Conservation (phyloP, 2,797 vertebrate genomes). For the Phaenicophaeus curvirostris region DNA sequence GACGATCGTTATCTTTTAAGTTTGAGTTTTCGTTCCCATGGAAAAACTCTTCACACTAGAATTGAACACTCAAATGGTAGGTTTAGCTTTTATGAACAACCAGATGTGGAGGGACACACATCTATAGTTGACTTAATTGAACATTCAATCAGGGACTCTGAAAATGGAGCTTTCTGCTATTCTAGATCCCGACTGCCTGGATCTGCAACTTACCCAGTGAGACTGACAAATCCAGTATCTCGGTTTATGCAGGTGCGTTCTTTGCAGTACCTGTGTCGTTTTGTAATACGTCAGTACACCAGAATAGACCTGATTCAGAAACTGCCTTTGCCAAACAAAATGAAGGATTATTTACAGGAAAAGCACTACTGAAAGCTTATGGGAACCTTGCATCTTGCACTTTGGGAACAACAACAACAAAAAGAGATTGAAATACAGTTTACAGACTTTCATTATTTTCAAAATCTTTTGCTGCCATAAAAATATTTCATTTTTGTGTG, state of each 20-base stretch:
- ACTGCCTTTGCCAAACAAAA: slow-evolving; percentile 99
- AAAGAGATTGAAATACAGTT: slow-evolving; percentile 88
- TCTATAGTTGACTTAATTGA: slow-evolving; percentile 98
- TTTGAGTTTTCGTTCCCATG: slow-evolving; percentile 96
- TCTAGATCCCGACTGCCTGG: slow-evolving; percentile 96
- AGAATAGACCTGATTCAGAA: slow-evolving; percentile 99
- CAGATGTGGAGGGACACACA: slow-evolving; percentile 96
- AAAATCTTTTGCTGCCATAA: slow-evolving; percentile 83
- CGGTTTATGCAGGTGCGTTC: slow-evolving; percentile 99
- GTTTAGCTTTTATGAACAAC: slow-evolving; percentile 99
- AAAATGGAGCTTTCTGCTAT: slow-evolving; percentile 98
- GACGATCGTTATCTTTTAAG: slow-evolving; percentile 97
- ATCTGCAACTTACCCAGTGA: slow-evolving; percentile 96
- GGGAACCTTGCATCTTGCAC: slow-evolving; percentile 91
- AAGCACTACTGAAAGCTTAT: slow-evolving; percentile 97
- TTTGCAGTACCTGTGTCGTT: slow-evolving; percentile 97
- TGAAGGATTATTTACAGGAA: slow-evolving; percentile 99
- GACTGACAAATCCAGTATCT: slow-evolving; percentile 95
- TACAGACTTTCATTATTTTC: slow-evolving; percentile 87
- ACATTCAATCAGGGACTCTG: slow-evolving; percentile 97
- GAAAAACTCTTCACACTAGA: slow-evolving; percentile 96
- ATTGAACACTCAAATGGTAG: slow-evolving; percentile 98
- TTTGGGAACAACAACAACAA: slow-evolving; percentile 88
- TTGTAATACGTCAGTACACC: slow-evolving; percentile 97
- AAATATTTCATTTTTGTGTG: slow-evolving; percentile 80